phyloP scores from a whole-genome alignment of 2,113 vertebrate genomes.

The Pagrus major region DNA sequence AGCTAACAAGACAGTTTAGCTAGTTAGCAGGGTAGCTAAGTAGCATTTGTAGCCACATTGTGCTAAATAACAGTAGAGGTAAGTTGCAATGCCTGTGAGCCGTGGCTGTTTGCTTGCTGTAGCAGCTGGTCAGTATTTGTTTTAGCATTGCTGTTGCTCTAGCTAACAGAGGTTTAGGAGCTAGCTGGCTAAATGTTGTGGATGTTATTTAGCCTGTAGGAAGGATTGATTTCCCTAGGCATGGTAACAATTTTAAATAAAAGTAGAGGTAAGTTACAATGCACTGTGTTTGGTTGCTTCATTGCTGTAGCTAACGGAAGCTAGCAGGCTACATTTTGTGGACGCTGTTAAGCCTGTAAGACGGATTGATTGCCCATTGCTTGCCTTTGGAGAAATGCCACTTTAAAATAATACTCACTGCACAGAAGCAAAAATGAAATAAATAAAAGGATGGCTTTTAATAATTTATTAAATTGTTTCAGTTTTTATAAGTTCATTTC shows the following conservation, averaged over 20 bases:
- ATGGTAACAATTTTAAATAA: too few species aligned
- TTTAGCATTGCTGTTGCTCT: background rate
- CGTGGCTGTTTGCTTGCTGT: too few species aligned
- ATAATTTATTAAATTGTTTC: conserved; percentile 6
- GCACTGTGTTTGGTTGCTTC: too few species aligned
- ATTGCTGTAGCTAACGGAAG: too few species aligned
- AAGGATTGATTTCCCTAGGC: too few species aligned
- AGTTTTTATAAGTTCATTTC: conserved; percentile 1
- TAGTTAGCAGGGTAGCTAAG: too few species aligned
- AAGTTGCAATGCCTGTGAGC: background rate
- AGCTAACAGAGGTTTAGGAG: too few species aligned
- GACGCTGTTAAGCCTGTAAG: background rate
- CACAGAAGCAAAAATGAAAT: background rate
- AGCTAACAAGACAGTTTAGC: too few species aligned
- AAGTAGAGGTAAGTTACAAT: background rate
- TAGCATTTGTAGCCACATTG: background rate
- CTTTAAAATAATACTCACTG: background rate
- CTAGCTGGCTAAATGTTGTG: background rate
- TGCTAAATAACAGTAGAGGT: background rate
- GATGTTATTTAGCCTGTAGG: background rate
- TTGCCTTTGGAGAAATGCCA: too few species aligned
- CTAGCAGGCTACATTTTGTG: background rate
- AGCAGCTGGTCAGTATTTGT: background rate
- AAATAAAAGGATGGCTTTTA: conserved; percentile 7
- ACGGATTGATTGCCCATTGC: too few species aligned